Evolutionary conservation across 1,140 invertebrate genomes (phyloP).

Genomic region (Drosophila nebulosa): DNA sequence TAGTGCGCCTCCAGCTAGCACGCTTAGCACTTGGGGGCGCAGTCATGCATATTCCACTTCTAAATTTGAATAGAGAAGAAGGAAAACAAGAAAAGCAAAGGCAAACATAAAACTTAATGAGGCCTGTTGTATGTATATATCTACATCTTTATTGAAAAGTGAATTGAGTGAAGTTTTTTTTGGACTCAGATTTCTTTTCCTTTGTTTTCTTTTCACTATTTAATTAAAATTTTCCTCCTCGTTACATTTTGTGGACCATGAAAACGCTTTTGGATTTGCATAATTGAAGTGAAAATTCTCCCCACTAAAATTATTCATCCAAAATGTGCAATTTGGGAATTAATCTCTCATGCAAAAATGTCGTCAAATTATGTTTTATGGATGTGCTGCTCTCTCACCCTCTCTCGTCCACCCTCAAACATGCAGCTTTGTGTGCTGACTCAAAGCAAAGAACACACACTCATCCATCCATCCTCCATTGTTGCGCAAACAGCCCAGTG

Average conservation of each 20-base stretch:
- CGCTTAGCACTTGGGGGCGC: neutral
- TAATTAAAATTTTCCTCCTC: conserved; percentile 75
- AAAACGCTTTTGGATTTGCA: conserved; percentile 62
- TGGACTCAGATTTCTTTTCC: conserved; percentile 30
- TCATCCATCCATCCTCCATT: conserved; percentile 15
- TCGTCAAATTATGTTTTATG: neutral
- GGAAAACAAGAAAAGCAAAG: conserved; percentile 24
- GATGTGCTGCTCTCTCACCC: neutral
- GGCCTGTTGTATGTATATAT: conserved; percentile 22
- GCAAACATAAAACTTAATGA: conserved; percentile 72
- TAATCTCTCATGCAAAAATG: neutral
- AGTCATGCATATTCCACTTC: conserved; percentile 54
- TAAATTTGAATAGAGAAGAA: conserved; percentile 65
- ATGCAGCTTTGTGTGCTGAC: conserved; percentile 44
- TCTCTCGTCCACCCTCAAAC: neutral
- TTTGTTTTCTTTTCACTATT: conserved; percentile 59
- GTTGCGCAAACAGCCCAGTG: conserved; percentile 44
- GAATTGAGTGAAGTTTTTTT: neutral
- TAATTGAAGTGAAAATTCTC: conserved; percentile 53
- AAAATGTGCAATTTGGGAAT: conserved; percentile 8
- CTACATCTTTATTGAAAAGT: neutral
- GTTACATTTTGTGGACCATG: conserved; percentile 61
- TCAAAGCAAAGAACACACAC: conserved; percentile 33
- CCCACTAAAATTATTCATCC: conserved; percentile 3
- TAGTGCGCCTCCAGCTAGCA: neutral